These are phyloP conservation scores for Eulemur mongoz DNA, from an alignment of 2,797 vertebrate genomes.

Conservation along the genomic window DNA sequence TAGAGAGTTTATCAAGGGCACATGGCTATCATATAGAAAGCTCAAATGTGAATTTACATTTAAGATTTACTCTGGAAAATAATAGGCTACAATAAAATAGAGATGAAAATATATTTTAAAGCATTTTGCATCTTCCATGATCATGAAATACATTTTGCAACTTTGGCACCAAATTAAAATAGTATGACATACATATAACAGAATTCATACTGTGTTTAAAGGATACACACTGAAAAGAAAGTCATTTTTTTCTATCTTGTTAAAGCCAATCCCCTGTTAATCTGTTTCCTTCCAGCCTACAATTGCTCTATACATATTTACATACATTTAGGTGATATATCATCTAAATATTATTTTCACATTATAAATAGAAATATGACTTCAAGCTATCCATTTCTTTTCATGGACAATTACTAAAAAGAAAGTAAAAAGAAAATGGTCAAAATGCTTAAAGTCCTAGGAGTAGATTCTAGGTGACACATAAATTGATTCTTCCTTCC, in stretches of 20 bases:
- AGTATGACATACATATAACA: not conserved
- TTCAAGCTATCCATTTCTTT: not conserved
- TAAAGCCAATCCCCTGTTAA: not conserved
- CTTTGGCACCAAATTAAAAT: not conserved
- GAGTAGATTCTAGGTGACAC: not conserved
- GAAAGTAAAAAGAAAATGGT: not conserved
- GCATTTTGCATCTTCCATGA: not conserved
- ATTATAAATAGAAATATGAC: not conserved
- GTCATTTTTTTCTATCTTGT: not conserved
- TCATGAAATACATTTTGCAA: not conserved
- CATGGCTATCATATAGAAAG: not conserved
- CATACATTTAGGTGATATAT: not conserved
- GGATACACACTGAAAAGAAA: not conserved
- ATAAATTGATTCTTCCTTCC: not conserved
- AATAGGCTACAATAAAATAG: not conserved
- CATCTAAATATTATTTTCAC: not conserved
- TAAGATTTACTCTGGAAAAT: slow-evolving; percentile 22
- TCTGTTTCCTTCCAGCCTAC: not conserved
- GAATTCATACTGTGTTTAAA: not conserved
- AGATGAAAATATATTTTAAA: not conserved
- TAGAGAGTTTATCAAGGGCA: not conserved
- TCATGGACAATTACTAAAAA: not conserved
- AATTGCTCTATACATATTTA: not conserved
- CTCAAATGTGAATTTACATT: not conserved
- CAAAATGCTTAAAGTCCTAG: not conserved